Percentiles rank a stretch among this genome's conserved stretches.
These are phyloP conservation scores for Lasiurus borealis DNA, from an alignment of 2,113 vertebrate species.

Conservation along the genomic window DNA sequence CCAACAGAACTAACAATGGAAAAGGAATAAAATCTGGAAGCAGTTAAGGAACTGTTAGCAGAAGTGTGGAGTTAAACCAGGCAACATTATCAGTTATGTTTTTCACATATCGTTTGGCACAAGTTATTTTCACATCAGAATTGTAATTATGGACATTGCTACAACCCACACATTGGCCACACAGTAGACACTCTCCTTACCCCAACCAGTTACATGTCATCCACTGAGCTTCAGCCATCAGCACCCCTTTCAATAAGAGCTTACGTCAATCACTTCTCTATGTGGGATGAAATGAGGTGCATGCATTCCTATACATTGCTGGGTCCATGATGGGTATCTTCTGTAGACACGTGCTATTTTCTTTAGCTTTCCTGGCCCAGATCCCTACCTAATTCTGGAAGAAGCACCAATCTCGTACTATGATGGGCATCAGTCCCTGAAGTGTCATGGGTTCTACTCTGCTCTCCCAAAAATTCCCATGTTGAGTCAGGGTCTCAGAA, in stretches of 20 bases:
- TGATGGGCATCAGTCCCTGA: background rate
- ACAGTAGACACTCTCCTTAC: background rate
- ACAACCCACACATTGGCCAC: background rate
- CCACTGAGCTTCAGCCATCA: background rate
- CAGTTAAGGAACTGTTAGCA: background rate
- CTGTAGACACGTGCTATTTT: background rate
- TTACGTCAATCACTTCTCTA: background rate
- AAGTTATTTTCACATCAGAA: background rate
- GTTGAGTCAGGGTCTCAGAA: background rate
- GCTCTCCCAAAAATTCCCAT: background rate
- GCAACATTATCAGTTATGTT: background rate
- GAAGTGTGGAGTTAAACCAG: background rate
- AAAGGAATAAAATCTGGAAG: background rate
- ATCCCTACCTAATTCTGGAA: background rate
- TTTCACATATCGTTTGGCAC: background rate
- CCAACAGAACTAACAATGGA: background rate
- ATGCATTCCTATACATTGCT: fast-evolving
- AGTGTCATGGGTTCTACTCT: background rate
- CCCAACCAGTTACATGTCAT: background rate
- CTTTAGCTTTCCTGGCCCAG: background rate
- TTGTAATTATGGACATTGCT: background rate
- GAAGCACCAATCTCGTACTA: background rate
- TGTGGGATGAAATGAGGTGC: background rate
- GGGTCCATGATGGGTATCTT: no score
- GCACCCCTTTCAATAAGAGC: background rate